A percentile compares a stretch with the other conserved stretches of the same genome.
Evolutionary conservation across 2,113 vertebrate genomes (phyloP).

Genomic region (Psittacula cyanocephala): DNA sequence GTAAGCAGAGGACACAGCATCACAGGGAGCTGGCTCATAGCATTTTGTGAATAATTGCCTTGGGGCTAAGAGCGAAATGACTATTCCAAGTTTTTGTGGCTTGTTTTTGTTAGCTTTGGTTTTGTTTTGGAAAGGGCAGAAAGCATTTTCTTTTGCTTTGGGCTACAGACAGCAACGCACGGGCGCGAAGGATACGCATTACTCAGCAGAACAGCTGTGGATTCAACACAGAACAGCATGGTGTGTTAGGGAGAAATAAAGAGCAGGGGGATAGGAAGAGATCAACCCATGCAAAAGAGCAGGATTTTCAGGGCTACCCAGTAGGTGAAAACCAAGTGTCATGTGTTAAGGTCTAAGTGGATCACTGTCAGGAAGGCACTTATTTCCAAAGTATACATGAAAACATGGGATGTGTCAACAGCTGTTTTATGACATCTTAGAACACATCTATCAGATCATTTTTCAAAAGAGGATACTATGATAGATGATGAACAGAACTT

Average conservation of each 20-base stretch:
- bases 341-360: background rate
- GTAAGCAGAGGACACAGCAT: background rate
- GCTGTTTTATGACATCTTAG: background rate
- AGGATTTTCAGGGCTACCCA: background rate
- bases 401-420: background rate
- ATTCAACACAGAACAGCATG: background rate
- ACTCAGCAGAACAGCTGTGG: background rate
- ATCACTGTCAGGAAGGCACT: background rate
- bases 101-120: background rate
- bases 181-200: background rate
- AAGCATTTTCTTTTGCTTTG: background rate
- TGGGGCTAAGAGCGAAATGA: background rate
- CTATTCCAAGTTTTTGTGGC: background rate
- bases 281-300: background rate
- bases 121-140: background rate
- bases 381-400: background rate
- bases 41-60: background rate
- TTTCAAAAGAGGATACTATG: background rate
- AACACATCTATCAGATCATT: background rate
- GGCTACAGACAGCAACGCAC: background rate
- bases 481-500: background rate
- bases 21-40: background rate
- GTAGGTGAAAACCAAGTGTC: background rate
- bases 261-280: background rate
- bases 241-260: background rate